Evolutionary conservation across 2,888 invertebrate species (phyloP), one percentile per base, ranked within the genome.

Genomic region (Miltochrista miniata): DNA sequence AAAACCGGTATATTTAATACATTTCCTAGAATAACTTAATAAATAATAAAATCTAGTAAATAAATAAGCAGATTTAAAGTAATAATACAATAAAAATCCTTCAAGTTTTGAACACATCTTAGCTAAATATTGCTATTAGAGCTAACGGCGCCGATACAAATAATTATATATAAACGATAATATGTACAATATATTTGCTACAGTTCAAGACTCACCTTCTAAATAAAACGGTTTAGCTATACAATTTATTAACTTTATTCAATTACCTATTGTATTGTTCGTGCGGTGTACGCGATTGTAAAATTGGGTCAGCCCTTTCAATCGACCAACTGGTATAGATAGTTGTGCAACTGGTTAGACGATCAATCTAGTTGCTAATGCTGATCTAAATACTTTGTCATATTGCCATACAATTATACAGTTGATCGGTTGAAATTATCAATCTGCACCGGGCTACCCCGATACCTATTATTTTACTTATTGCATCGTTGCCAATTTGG

Each of bases 31-130:
- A 77, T 79, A 81, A 84, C 81, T 81, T 80, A 82, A 83, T 87
- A 81, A 85, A 86, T 83, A 85, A 85, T 87, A 85, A 74, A 67
- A 73, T 71, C 85, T 87, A 85, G 74, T 81, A 75, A 86, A 87
- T 87, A 87, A 90, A 87, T 85, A 87, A 68, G 68, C 68, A 59
- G 64, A 83, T 79, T 81, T 72, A 79, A 81, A 75, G 74, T 79
- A 81, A 72, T 75, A 74, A 79, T 78, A 77, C 65, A 68, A 68
- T 68, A 83, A 82, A 75, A 81, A 83, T 79, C 75, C 73, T 81
- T 79, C 83, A 79, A 72, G 78, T 79, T 85, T 83, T 87, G 90
- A 90, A 91, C 90, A 88, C 89, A 87, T 88, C 87, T 89, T 90
- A 91, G 83, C 87, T 90, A 90, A 76, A 81, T 86, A 88, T 87